Percentiles rank a stretch among this genome's conserved stretches.
Evolutionary conservation across 2,113 vertebrate species (phyloP).

Genomic region (Catharus fuscescens): DNA sequence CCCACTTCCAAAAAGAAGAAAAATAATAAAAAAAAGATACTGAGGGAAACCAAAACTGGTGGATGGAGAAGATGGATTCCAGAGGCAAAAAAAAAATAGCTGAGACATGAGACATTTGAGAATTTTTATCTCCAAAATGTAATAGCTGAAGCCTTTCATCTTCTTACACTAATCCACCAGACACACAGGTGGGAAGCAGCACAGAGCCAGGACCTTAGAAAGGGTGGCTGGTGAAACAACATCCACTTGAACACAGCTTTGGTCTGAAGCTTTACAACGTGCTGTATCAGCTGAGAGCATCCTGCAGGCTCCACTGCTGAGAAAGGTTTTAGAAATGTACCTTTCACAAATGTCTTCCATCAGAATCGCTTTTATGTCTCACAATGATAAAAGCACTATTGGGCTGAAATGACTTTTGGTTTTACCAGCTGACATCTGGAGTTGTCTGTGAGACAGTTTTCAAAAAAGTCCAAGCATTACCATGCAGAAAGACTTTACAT

Average conservation of each 20-base stretch:
- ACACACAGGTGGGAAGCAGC: not conserved
- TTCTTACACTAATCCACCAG: not conserved
- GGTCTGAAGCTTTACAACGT: not conserved
- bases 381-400: not conserved
- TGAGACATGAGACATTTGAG: not conserved
- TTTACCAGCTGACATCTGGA: not conserved
- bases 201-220: not conserved
- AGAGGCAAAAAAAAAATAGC: not conserved
- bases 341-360: not conserved
- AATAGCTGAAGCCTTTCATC: not conserved
- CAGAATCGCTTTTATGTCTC: not conserved
- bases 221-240: not conserved
- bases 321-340: not conserved
- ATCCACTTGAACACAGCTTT: not conserved
- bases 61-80: not conserved
- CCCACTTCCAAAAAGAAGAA: not conserved
- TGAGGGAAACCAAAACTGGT: not conserved
- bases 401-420: not conserved
- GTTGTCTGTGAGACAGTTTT: not conserved
- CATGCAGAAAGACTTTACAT: not conserved
- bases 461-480: not conserved
- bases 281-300: not conserved
- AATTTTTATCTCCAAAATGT: not conserved
- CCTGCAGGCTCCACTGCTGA: not conserved
- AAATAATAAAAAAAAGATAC: not conserved